A percentile compares a stretch with the other conserved stretches of the same genome.
Conservation (phyloP, 1,140 invertebrate species). For the Dysdera silvatica region DNA sequence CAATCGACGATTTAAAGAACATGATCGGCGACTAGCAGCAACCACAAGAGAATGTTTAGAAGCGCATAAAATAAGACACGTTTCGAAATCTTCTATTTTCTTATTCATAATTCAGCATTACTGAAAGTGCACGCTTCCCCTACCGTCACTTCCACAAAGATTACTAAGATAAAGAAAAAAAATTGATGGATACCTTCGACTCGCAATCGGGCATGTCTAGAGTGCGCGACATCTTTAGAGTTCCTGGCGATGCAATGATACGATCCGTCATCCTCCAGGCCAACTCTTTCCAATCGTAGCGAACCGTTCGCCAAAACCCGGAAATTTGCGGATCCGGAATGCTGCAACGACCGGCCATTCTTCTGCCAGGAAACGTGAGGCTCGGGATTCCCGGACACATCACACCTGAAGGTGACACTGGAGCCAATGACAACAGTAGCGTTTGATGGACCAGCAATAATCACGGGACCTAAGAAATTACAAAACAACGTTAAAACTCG, state of each 20-base stretch:
- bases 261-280: constrained; percentile 28
- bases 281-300: constrained; percentile 25
- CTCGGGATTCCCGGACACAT: constrained; percentile 75
- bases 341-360: constrained; percentile 50
- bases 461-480: too few relatives aligned
- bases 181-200: constrained; percentile 35
- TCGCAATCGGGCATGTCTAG: constrained; percentile 15
- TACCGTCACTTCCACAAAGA: too few relatives aligned
- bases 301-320: constrained; percentile 13
- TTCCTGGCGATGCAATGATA: constrained; percentile 32
- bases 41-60: too few relatives aligned
- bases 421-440: constrained; percentile 81
- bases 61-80: too few relatives aligned
- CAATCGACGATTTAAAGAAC: too few relatives aligned
- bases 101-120: too few relatives aligned
- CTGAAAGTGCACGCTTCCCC: too few relatives aligned
- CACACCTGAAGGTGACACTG: constrained; percentile 76
- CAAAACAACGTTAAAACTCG: too few relatives aligned
- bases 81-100: too few relatives aligned
- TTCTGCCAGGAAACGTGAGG: constrained; percentile 83
- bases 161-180: too few relatives aligned
- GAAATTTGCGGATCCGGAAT: constrained; percentile 18
- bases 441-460: constrained; percentile 66
- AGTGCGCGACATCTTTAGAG: constrained; percentile 23
- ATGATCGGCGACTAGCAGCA: too few relatives aligned